Conservation (phyloP, 2,888 invertebrate genomes). For the Pterobdella sp. region DNA sequence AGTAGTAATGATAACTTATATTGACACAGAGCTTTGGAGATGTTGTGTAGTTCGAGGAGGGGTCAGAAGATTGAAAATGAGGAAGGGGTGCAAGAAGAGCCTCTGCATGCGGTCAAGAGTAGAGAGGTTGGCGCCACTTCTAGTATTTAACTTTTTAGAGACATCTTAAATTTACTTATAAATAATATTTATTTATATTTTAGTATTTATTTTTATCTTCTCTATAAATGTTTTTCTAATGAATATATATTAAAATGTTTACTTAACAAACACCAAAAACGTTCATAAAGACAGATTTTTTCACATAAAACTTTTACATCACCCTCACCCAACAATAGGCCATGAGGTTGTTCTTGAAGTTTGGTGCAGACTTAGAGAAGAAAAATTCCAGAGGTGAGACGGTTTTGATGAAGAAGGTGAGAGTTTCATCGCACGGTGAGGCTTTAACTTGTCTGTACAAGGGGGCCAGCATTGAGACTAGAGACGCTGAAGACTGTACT, state of each 20-base stretch:
- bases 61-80: neutral
- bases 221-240: neutral
- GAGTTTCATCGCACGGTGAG: neutral
- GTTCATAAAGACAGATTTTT: neutral
- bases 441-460: neutral
- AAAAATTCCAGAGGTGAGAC: conserved; percentile 4
- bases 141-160: neutral
- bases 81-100: neutral
- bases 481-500: neutral
- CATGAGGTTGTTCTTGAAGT: neutral
- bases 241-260: neutral
- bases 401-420: conserved; percentile 4
- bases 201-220: neutral
- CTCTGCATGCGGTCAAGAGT: neutral
- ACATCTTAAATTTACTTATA: no score
- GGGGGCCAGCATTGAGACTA: neutral
- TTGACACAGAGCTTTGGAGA: neutral
- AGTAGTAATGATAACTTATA: no score
- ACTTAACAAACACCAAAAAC: neutral
- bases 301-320: neutral
- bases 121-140: neutral
- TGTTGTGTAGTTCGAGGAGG: neutral
- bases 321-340: neutral
- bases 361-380: neutral
- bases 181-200: neutral